Evolutionary conservation across 2,797 vertebrate genomes (phyloP).

Genomic region (Schizopygopsis pylzovi): DNA sequence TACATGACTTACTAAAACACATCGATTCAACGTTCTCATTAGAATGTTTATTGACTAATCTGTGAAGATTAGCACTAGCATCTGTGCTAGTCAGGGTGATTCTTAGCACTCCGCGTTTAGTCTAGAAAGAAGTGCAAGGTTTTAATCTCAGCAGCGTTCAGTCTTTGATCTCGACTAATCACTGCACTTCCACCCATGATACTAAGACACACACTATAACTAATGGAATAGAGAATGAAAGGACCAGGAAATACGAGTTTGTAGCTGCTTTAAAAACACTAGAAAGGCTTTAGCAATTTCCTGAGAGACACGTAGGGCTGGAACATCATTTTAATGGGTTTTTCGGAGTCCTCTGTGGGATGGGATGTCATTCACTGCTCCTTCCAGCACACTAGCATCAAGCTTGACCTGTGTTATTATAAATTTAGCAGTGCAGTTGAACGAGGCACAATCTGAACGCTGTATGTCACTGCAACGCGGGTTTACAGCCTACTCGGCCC

Average conservation of each 20-base stretch:
- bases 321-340: constrained; percentile 32
- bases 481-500: constrained; percentile 25
- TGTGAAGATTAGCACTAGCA: constrained; percentile 50
- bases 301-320: constrained; percentile 23
- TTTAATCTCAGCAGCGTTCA: constrained; percentile 46
- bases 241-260: constrained; percentile 18
- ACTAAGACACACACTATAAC: constrained; percentile 36
- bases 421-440: constrained; percentile 32
- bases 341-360: constrained; percentile 10
- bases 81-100: constrained; percentile 35
- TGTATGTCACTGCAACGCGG: not conserved
- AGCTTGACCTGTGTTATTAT: constrained; percentile 15
- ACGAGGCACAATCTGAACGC: not conserved
- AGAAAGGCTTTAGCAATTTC: constrained; percentile 48
- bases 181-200: constrained; percentile 32
- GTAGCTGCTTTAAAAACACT: constrained; percentile 32
- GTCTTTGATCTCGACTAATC: constrained; percentile 53
- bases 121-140: constrained; percentile 26
- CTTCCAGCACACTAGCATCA: not conserved
- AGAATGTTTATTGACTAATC: constrained; percentile 55
- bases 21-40: constrained; percentile 58
- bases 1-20: constrained; percentile 50
- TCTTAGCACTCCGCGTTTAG: constrained; percentile 22
- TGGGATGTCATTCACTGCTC: constrained; percentile 4
- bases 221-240: constrained; percentile 41